Evolutionary conservation across 2,888 invertebrate species (phyloP), one percentile per base, ranked within the genome.

Genomic region (Hemistola chrysoprasaria): DNA sequence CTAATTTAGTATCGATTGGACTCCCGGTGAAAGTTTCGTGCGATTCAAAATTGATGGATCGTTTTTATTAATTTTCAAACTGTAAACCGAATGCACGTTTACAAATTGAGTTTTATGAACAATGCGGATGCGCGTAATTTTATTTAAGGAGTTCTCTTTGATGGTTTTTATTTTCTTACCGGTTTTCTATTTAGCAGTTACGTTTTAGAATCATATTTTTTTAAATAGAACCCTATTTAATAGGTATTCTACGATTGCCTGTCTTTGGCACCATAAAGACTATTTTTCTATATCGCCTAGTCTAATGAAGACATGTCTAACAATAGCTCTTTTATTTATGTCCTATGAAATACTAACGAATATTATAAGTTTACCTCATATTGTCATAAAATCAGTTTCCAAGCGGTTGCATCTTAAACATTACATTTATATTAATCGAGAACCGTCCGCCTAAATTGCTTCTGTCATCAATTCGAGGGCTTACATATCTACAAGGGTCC

Each of bases 341-440:
- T n/a, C n/a, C n/a, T n/a, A n/a, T n/a, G n/a, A n/a, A n/a, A n/a
- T n/a, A n/a, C n/a, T n/a, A n/a, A n/a, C n/a, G n/a, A n/a, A n/a
- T n/a, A n/a, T n/a, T n/a, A n/a, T n/a, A n/a, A n/a, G n/a, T n/a
- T n/a, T n/a, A n/a, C n/a, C n/a, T n/a, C n/a, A n/a, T n/a, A 10
- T 33, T 44, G 11, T 33, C 34, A 38, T 44, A 39, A 30, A 41
- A 40, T 50, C 46, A 38, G 43, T 38, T 40, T 44, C 25, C 40
- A 22, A 36, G 39, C 38, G 43, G 35, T 35, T 40, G 32, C 36
- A 39, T 42, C 44, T 45, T 34, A 44, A 50, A 45, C 46, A 44
- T 57, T 68, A 66, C 77, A 81, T 80, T 80, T 79, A 84, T 81
- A 84, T 85, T 84, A 84, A 87, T 86, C 78, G 79, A 71, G 75